Base-by-base conservation (phyloP, 1,140 invertebrate genomes). In the Galleria mellonella region DNA sequence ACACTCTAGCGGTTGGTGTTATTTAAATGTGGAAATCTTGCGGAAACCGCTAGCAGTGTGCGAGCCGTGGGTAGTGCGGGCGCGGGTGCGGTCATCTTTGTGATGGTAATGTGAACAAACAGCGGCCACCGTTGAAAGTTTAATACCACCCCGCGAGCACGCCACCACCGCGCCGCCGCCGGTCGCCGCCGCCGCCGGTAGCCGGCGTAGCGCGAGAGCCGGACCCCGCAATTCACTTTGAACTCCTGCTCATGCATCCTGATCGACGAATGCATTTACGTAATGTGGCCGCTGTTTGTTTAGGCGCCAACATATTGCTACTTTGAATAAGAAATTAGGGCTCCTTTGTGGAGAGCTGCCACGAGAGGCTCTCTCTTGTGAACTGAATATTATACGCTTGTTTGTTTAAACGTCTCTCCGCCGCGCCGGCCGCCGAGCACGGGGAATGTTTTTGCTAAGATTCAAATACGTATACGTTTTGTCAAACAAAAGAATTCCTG, bases 101-200 rank as follows among this genome's bases (percentile, higher is more conserved):
- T 69, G 55, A 81, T 77, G 76, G 58, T 63, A 76, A 81, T 81
- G 73, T 41, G 62, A 32, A 49, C 56, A 71, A 66, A 71, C 67
- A 71, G 31, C 32, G 57, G 35, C 43, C 52, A 38, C 43, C 38
- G 57, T 58, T 60, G 54, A 59, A 67, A 68, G 45, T 58, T 36
- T 62, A 54, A 60, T 63, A 51, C 57, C 38, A 23, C 32, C 37
- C 31, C 14, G 32, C 32, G n/a, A 28, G 12, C 9, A 9, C 27
- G 9, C 1, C 2, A 6, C 12, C 28, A 1, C 10, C 13, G 32
- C 41, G 9, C 30, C 35, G 11, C 44, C 28, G 9, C 6, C 41
- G 31, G 10, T 32, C 36, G 31, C 31, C 13, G 23, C 38, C 35
- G n/a, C 23, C 30, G 14, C 30, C 36, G 30, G 29, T 41, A n/a